Conservation (phyloP, 2,888 invertebrate genomes). For the Carterocephalus palaemon region DNA sequence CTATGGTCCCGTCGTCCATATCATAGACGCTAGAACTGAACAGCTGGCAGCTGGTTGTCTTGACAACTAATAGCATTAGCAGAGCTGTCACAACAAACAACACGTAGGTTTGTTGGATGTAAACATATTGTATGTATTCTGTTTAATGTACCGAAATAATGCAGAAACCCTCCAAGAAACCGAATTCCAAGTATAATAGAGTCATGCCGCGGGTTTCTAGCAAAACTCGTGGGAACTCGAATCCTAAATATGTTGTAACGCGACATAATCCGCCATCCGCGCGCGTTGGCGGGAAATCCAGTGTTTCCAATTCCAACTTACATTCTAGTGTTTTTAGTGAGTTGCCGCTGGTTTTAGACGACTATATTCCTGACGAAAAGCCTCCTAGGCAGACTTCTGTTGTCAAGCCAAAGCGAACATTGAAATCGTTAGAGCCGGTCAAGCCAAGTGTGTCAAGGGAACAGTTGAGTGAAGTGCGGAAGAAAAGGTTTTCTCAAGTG, state of each 20-base stretch:
- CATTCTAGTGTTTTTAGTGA: conserved; percentile 53
- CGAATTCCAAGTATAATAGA: conserved; percentile 50
- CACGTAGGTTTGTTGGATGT: conserved; percentile 28
- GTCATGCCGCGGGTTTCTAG: conserved; percentile 63
- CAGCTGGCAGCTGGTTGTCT: no score
- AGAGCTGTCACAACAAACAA: no score
- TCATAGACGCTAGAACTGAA: no score
- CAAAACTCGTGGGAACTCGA: conserved; percentile 42
- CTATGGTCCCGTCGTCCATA: no score
- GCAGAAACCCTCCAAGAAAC: conserved; percentile 36
- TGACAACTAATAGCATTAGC: no score
- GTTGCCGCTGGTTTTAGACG: conserved; percentile 60
- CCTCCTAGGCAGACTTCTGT: conserved; percentile 43
- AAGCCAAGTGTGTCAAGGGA: conserved; percentile 44
- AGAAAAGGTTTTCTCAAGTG: conserved; percentile 36
- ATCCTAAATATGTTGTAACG: conserved; percentile 49
- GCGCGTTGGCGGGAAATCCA: conserved; percentile 60
- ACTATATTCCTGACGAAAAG: conserved; percentile 47
- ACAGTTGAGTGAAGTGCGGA: conserved; percentile 32
- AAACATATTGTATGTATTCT: conserved; percentile 8
- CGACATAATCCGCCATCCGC: conserved; percentile 54
- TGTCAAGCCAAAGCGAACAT: conserved; percentile 59
- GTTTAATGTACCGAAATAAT: conserved; percentile 24
- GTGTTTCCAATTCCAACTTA: conserved; percentile 56
- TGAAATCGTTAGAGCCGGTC: conserved; percentile 57